Conservation (phyloP, 2,888 invertebrate species). For the Crocallis elinguaria region DNA sequence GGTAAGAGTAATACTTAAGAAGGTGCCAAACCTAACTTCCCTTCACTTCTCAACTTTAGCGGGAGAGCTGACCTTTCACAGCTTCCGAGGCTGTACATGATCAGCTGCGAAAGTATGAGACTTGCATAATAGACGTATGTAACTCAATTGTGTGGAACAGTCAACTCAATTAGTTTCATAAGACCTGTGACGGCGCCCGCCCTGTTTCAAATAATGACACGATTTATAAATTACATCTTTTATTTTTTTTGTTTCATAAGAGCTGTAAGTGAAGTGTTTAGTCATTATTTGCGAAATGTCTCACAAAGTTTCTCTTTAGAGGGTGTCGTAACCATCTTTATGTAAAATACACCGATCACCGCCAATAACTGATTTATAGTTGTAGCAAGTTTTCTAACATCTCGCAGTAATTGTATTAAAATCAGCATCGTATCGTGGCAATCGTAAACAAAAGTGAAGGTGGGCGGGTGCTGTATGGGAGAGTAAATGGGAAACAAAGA, state of each 20-base stretch:
- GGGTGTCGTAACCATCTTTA: constrained; percentile 61
- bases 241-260: constrained; percentile 22
- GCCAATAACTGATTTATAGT: constrained; percentile 30
- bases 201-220: constrained; percentile 15
- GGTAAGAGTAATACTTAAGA: constrained; percentile 48
- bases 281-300: constrained; percentile 33
- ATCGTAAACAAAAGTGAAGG: constrained; percentile 79
- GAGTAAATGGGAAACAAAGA: constrained; percentile 67
- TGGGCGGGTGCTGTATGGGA: constrained; percentile 60
- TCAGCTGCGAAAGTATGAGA: constrained; percentile 72
- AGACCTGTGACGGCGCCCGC: constrained; percentile 18
- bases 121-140: constrained; percentile 40
- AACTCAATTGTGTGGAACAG: constrained; percentile 35
- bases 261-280: constrained; percentile 12
- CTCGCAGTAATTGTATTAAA: constrained; percentile 32
- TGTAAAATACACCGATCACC: constrained; percentile 40
- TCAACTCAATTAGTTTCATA: constrained; percentile 23
- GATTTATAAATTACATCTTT: constrained; percentile 22
- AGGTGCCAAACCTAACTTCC: not conserved
- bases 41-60: constrained; percentile 9
- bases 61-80: constrained; percentile 47
- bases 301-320: constrained; percentile 63
- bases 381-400: constrained; percentile 32
- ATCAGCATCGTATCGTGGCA: constrained; percentile 23
- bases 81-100: constrained; percentile 52